Percentiles rank a stretch among this genome's conserved stretches.
Evolutionary conservation across 2,888 invertebrate genomes (phyloP).

Genomic region (Fragum fragum): DNA sequence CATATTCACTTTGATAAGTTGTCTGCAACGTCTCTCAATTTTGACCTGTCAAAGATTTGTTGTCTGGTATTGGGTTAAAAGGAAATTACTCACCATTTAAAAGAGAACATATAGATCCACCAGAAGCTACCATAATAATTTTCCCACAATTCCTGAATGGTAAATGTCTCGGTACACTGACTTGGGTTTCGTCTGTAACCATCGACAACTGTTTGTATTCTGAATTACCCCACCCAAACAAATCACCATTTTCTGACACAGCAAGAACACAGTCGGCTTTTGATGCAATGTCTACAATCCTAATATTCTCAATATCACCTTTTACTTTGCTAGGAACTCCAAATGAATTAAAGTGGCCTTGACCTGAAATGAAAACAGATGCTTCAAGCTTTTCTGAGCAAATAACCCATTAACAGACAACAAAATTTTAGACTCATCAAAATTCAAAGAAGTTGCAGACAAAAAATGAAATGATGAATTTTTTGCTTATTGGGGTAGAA

Average conservation of each 20-base stretch:
- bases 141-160: slow-evolving; percentile 89
- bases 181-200: slow-evolving; percentile 88
- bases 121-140: slow-evolving; percentile 93
- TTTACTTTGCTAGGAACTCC: slow-evolving; percentile 87
- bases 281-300: slow-evolving; percentile 93
- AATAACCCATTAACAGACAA: too few species aligned
- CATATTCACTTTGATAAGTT: too few species aligned
- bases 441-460: too few species aligned
- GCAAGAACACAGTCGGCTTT: slow-evolving; percentile 96
- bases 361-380: too few species aligned
- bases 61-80: too few species aligned
- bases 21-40: too few species aligned
- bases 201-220: slow-evolving; percentile 95
- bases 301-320: slow-evolving; percentile 94
- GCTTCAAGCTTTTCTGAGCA: too few species aligned
- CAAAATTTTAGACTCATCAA: too few species aligned
- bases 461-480: too few species aligned
- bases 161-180: slow-evolving; percentile 91
- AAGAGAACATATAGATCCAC: slow-evolving; percentile 95
- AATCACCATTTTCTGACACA: slow-evolving; percentile 93
- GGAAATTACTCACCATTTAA: slow-evolving; percentile 90
- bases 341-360: slow-evolving; percentile 82
- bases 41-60: too few species aligned
- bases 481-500: too few species aligned
- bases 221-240: slow-evolving; percentile 99